Conservation (phyloP, 2,888 invertebrate genomes). For the Ariolimax columbianus region DNA sequence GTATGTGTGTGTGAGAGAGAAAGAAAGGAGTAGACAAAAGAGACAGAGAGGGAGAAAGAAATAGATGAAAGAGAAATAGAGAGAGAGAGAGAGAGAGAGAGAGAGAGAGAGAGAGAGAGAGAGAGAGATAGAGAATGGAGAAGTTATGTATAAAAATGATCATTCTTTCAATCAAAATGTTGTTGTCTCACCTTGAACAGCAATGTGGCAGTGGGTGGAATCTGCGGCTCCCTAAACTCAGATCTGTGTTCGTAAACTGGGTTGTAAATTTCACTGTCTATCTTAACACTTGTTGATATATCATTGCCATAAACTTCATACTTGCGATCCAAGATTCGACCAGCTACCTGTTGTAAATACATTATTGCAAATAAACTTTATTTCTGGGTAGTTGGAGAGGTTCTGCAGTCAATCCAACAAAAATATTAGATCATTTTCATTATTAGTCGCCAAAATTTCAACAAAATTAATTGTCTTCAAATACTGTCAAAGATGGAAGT, state of each 20-base stretch:
- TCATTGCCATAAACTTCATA: slow-evolving; percentile 74
- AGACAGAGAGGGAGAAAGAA: no score
- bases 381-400: no score
- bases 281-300: slow-evolving; percentile 68
- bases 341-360: slow-evolving; percentile 68
- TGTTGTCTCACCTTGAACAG: slow-evolving; percentile 71
- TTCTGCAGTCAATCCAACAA: no score
- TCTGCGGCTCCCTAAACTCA: slow-evolving; percentile 73
- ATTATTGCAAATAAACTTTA: background rate
- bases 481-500: no score
- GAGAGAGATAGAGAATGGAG: background rate
- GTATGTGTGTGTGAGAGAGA: no score
- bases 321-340: slow-evolving; percentile 71
- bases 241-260: slow-evolving; percentile 75
- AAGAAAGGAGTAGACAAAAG: no score
- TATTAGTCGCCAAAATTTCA: no score
- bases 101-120: background rate
- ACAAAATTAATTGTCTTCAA: no score
- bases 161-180: background rate
- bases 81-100: no score
- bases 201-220: slow-evolving; percentile 76
- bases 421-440: no score
- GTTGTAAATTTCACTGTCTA: slow-evolving; percentile 76
- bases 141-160: background rate
- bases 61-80: no score